Percentiles rank a stretch among this genome's conserved stretches.
Conservation (phyloP, 2,113 vertebrate species). For the Chaenogobius annularis region DNA sequence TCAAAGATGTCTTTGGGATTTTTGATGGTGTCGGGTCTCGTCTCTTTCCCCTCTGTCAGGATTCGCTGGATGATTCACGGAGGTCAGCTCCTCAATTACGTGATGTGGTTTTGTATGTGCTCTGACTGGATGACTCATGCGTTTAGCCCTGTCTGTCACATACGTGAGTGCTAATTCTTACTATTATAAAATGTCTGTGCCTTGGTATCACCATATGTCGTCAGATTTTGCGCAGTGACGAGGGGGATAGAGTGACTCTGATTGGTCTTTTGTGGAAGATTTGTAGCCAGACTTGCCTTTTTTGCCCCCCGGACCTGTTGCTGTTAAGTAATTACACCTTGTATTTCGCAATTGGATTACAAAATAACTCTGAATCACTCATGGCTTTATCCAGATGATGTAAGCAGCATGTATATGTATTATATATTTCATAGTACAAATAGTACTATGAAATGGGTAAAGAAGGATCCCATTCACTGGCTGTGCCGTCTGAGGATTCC, state of each 20-base stretch:
- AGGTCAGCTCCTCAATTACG: slow-evolving; percentile 22
- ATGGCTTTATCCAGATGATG: slow-evolving; percentile 37
- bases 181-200: not conserved
- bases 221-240: slow-evolving; percentile 31
- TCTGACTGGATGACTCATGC: slow-evolving; percentile 40
- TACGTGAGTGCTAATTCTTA: slow-evolving; percentile 8
- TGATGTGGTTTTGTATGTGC: slow-evolving; percentile 30
- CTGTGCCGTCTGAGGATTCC: not conserved
- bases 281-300: slow-evolving; percentile 30
- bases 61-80: slow-evolving; percentile 7
- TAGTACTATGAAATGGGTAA: not conserved
- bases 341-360: slow-evolving; percentile 27
- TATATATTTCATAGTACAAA: not conserved
- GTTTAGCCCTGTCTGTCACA: not conserved
- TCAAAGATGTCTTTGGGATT: slow-evolving; percentile 9
- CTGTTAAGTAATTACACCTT: slow-evolving; percentile 39
- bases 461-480: not conserved
- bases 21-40: not conserved
- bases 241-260: not conserved
- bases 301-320: slow-evolving; percentile 54
- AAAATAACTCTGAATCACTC: slow-evolving; percentile 50
- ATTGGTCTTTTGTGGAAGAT: slow-evolving; percentile 29
- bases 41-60: not conserved
- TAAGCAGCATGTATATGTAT: slow-evolving; percentile 18
- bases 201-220: slow-evolving; percentile 21